Base-by-base conservation (phyloP, 2,888 invertebrate species). In the Eubasilissa splendida region DNA sequence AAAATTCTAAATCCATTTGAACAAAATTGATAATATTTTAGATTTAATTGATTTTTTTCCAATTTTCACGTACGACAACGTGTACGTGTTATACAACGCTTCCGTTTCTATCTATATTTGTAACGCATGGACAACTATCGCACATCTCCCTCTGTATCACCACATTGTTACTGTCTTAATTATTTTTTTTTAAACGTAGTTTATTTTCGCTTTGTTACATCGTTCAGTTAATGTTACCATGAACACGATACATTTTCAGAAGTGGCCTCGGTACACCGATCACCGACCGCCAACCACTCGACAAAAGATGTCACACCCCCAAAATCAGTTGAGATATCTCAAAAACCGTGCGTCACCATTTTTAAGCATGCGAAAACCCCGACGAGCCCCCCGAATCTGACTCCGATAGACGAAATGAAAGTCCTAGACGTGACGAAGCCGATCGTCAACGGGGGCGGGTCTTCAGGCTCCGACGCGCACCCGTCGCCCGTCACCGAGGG, bases 321-420 rank as follows among this genome's bases (percentile, higher is more conserved):
- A 88, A 90, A 90, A 90, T 89, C 89, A 88, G 89, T 88, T 86
- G 90, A 91, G 87, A 90, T 90, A 90, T 90, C 91, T 77, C 91
- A 90, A 85, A 90, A 90, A 85, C 90, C 90, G 85, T 89, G 89
- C 82, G 79, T 80, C 66, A 73, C 81, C 58, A 80, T 73, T 71
- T 14, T 76, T 54, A 82, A 84, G 74, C 59, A 88, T 53, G 91
- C 90, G 86, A 90, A 90, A 86, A 91, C 91, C 3, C 91, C 91
- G 5, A 91, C 91, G 2, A 91, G 90, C 4, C 90, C 91, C 4
- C 87, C 86, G 83, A 90, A 89, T 86, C 87, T 91, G 33, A 91
- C 91, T 33, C 91, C 91, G 42, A 91, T 91, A 82, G 90, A 91
- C 82, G 91, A 91, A 83, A 90, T 90, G 12, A 90, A 87, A 84